Base-by-base conservation (phyloP, 2,888 invertebrate genomes). In the Petrolisthes cinctipes region DNA sequence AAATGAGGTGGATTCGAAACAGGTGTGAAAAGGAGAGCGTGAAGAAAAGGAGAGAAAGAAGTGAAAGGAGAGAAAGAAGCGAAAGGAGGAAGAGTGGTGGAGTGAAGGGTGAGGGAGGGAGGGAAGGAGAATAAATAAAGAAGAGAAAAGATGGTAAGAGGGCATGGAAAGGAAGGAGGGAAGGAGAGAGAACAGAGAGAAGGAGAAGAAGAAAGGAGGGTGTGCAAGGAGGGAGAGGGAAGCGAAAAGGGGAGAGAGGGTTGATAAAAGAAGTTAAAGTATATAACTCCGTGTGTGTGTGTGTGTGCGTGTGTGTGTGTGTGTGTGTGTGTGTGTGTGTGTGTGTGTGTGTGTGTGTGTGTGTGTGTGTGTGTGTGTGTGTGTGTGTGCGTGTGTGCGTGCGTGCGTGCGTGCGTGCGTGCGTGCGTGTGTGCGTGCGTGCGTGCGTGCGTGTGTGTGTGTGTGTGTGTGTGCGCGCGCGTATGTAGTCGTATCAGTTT, bases 341-440 rank as follows among this genome's bases (percentile, higher is more conserved):
- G 78, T 78, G 78, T 53, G 76, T 75, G 75, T 75, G 75, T 75
- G 75, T 75, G 75, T 75, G 75, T 75, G 75, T 75, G 75, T 75
- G 75, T 75, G 75, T 75, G 75, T 75, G 3, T 75, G 75, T 75
- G 75, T 4, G 75, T 75, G 75, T 4, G 75, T 75, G 75, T 4
- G 75, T 4, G 75, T 75, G 75, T 75, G 75, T 75, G 75, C 20
- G 75, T 6, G 9, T 23, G 78, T 78, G 5, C 51, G 78, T 78
- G 79, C 20, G 54, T 79, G 79, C 56, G 11, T 7, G 37, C 20
- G 79, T 54, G 17, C n/a, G 79, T 79, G 79, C 56, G 56, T 79
- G 56, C 56, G 79, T 79, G 17, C n/a, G 79, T 79, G 54, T 78
- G 78, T 79, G 79, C n/a, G 54, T 54, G 56, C 56, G 81, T 20